Evolutionary conservation across 2,888 invertebrate species (phyloP).

Genomic region (Hyles lineata): DNA sequence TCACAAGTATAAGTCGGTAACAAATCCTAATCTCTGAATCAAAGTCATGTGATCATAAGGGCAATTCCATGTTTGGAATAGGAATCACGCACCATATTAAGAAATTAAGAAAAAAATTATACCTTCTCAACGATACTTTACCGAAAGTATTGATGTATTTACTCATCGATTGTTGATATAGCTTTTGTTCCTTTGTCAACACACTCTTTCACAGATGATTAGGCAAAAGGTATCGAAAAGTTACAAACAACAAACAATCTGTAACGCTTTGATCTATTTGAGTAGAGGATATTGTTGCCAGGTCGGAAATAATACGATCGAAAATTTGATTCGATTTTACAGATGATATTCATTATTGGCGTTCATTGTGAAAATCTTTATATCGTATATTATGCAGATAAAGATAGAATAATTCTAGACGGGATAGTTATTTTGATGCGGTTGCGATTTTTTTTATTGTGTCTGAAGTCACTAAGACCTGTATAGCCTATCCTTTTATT

Average conservation of each 20-base stretch:
- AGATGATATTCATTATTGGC: background rate
- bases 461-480: too few species aligned
- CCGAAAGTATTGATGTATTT: background rate
- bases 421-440: too few species aligned
- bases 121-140: too few species aligned
- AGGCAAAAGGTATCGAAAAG: background rate
- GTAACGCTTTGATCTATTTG: background rate
- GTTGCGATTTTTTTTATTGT: too few species aligned
- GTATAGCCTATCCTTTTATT: too few species aligned
- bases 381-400: background rate
- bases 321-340: background rate
- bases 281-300: too few species aligned
- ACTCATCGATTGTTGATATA: background rate
- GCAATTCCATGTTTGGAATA: too few species aligned
- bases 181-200: background rate
- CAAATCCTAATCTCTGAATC: too few species aligned
- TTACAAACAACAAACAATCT: background rate
- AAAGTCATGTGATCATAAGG: too few species aligned
- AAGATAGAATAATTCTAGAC: background rate
- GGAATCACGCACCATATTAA: too few species aligned
- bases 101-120: too few species aligned
- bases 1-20: too few species aligned
- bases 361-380: background rate
- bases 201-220: background rate
- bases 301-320: conserved; percentile 4